phyloP scores from a whole-genome alignment of 1,140 invertebrate genomes.

The Musca domestica region DNA sequence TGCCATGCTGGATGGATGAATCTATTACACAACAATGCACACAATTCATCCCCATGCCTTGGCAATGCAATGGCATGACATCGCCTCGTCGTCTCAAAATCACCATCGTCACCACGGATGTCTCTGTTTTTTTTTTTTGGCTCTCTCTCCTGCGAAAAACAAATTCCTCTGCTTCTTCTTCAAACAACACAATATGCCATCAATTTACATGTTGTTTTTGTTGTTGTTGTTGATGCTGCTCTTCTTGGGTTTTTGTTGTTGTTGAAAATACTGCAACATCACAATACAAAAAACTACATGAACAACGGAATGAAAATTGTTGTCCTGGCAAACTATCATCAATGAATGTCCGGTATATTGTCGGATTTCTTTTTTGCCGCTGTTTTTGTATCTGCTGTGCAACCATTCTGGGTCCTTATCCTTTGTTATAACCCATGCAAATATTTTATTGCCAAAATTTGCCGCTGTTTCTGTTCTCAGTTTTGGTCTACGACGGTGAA shows the following conservation, averaged over 20 bases:
- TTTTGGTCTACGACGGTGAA: constrained; percentile 74
- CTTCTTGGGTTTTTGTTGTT: neutral
- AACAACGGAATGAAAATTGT: neutral
- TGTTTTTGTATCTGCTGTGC: neutral
- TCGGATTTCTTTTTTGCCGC: neutral
- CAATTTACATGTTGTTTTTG: neutral
- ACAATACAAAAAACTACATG: neutral
- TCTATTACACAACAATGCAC: constrained; percentile 5
- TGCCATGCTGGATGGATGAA: constrained; percentile 2
- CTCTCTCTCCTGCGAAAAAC: neutral
- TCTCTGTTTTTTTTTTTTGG: too few relatives aligned
- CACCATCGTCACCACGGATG: too few relatives aligned
- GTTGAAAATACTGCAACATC: neutral
- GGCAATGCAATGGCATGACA: neutral
- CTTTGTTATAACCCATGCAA: neutral
- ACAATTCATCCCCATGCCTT: neutral
- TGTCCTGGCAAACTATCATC: constrained; percentile 1
- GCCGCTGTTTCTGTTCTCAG: too few relatives aligned
- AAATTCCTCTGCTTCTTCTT: too few relatives aligned
- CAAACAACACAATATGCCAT: constrained; percentile 3
- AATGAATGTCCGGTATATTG: constrained; percentile 7
- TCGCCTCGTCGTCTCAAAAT: neutral
- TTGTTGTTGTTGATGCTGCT: neutral
- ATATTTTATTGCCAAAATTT: too few relatives aligned
- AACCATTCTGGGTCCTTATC: neutral